Base-by-base conservation (phyloP, 30 jellyfish, hydroid and myxozoan species). In the Aurelia sp. region DNA sequence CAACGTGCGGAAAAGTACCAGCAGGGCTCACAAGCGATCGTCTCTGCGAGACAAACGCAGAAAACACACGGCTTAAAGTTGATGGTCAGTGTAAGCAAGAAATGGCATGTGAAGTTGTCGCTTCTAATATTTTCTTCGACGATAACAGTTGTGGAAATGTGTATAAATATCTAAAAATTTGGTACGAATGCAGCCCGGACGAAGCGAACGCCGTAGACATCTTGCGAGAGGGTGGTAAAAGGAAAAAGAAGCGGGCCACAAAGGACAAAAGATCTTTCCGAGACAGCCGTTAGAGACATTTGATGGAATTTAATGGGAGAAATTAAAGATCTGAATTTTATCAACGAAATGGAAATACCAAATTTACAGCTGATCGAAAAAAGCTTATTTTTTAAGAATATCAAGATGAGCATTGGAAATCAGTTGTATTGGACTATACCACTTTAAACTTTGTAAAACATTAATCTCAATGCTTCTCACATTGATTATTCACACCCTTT, bases 41-140 rank as follows among this genome's bases (percentile, higher is more conserved):
- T 51, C 84, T 84, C 22, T 96, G 99, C 88, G 99, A 96, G 61
- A 86, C 99, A 51, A 96, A 96, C 81, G 72, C 90, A 31, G 99
- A 80, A 51, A 93, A 96, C 88, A 86, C 99, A 9, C 38, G 33
- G 50, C 88, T 67, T 63, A 96, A 96, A 78, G 98, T 96, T 61
- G 84, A 88, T 68, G 99, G 98, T 18, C 99, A 96, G 76, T 96
- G 99, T 91, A 92, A 92, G 87, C 90, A 89, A 74, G 97, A 91
- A 63, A 96, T 89, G 88, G 99, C 99, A 24, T 96, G 99, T 73
- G 99, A 96, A 81, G 99, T 96, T 13, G 99, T 96, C 76, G 99
- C 99, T 16, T 91, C 99, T 18, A 96, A 96, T 67, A 91, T 96
- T 65, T 96, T 96, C 94, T 96, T 96, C 68, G 98, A 96, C 85